Evolutionary conservation across 2,888 invertebrate genomes (phyloP), one percentile per base, ranked within the genome.

Genomic region (Eupithecia centaureata): DNA sequence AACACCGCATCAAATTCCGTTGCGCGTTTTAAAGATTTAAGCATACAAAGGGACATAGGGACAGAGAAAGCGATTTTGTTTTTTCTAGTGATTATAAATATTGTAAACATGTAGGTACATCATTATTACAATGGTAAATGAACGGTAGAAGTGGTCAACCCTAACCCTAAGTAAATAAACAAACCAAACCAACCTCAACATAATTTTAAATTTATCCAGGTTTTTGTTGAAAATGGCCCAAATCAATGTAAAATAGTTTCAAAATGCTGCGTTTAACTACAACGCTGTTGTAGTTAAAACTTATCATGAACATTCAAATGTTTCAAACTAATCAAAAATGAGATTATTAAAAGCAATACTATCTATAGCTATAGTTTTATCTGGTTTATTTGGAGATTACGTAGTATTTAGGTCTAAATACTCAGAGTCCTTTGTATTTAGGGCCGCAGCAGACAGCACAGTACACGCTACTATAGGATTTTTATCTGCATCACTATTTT

Each of bases 381-480:
- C 85, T 0, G 85, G 90, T 0, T 72, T 84, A 28, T 1, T 86
- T 5, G 92, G 92, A 25, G 92, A 92, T 76, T 80, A 84, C 68
- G 35, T 91, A 1, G 93, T 92, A 1, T 92, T 90, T 72, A 82
- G 83, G 64, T 89, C 90, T 1, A 88, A 81, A 79, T 88, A 83
- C 74, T 85, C 91, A 0, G 69, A 81, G 3, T 87, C 85, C 0
- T 76, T 78, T 61, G 60, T 81, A 0, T 90, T 88, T 66, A 81
- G 90, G 18, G 91, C 90, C 0, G 54, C 88, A 18, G 42, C 85
- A 0, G 92, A 92, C 58, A 88, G 83, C 57, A 18, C 79, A 1
- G 85, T 89, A 0, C 92, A 92, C 51, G 88, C 82, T 0, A 73
- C 64, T 0, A 79, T 92, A 4, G 92, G 92, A 0, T 82, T 86